These are phyloP conservation scores for Gadus chalcogrammus DNA, from an alignment of 2,113 vertebrate species.

Conservation along the genomic window DNA sequence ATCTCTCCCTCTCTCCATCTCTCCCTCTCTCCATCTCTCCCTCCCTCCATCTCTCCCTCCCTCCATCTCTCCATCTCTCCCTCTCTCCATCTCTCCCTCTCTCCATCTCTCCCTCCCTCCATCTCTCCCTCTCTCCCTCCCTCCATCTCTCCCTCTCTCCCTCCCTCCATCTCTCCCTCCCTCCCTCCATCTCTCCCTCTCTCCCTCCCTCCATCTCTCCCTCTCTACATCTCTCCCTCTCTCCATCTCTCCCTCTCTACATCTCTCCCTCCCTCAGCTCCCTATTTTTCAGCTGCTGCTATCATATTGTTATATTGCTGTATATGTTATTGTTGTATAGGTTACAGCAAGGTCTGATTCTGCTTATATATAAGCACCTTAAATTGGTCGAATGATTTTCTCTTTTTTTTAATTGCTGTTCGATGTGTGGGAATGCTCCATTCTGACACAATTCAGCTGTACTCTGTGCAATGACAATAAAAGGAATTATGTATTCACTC, in stretches of 20 bases:
- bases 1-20: no score
- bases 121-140: neutral
- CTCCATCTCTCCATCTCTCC: neutral
- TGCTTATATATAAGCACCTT: slow-evolving; percentile 27
- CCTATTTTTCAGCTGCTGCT: slow-evolving; percentile 5
- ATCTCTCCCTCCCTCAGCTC: slow-evolving; percentile 19
- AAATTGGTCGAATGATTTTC: slow-evolving; percentile 35
- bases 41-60: neutral
- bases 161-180: neutral
- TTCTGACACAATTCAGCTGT: no score
- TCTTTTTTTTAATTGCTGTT: slow-evolving; percentile 24
- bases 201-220: neutral
- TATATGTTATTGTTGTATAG: slow-evolving; percentile 35
- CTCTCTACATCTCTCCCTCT: neutral
- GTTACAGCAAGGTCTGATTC: slow-evolving; percentile 30
- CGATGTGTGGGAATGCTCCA: no score
- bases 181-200: no score
- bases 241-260: slow-evolving; percentile 11
- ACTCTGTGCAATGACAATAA: no score
- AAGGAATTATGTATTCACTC: no score
- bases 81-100: no score
- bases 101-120: no score
- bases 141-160: neutral
- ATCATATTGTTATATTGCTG: slow-evolving; percentile 30
- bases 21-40: no score